These are phyloP conservation scores for Nymphalis io DNA, from an alignment of 1,140 invertebrate genomes.

Conservation along the genomic window DNA sequence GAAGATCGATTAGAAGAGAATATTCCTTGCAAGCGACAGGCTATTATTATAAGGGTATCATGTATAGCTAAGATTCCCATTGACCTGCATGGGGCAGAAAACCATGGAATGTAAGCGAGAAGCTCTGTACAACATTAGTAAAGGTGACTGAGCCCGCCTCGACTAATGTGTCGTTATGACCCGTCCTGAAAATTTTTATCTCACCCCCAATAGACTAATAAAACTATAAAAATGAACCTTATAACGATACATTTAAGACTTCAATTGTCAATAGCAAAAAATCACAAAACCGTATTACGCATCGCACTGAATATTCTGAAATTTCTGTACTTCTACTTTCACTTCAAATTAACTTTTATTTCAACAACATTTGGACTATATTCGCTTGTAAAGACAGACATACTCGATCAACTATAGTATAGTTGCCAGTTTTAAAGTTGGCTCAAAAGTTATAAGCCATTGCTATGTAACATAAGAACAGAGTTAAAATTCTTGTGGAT, in stretches of 20 bases:
- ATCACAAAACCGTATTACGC: constrained; percentile 32
- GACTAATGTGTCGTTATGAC: constrained; percentile 75
- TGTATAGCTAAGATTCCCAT: constrained; percentile 46
- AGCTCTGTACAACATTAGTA: constrained; percentile 73
- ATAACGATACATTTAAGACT: constrained; percentile 32
- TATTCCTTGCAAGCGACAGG: too few species aligned
- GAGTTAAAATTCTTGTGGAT: neutral
- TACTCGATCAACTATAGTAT: constrained; percentile 26
- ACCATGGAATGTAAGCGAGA: constrained; percentile 49
- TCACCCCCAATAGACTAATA: constrained; percentile 46
- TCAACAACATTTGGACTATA: neutral
- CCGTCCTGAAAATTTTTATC: constrained; percentile 72
- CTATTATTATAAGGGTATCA: constrained; percentile 26
- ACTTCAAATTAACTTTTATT: constrained; percentile 21
- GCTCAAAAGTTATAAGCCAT: constrained; percentile 8
- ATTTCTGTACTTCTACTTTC: constrained; percentile 22
- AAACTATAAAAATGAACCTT: constrained; percentile 45
- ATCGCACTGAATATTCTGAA: constrained; percentile 23
- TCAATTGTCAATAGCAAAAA: constrained; percentile 35
- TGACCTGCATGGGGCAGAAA: constrained; percentile 54
- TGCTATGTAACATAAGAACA: neutral
- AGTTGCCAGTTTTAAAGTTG: constrained; percentile 12
- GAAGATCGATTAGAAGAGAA: too few species aligned
- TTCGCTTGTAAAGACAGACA: neutral
- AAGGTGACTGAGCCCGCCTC: constrained; percentile 70